Base-by-base conservation (phyloP, 1,140 invertebrate species). In the Brevipalpus yothersi region DNA sequence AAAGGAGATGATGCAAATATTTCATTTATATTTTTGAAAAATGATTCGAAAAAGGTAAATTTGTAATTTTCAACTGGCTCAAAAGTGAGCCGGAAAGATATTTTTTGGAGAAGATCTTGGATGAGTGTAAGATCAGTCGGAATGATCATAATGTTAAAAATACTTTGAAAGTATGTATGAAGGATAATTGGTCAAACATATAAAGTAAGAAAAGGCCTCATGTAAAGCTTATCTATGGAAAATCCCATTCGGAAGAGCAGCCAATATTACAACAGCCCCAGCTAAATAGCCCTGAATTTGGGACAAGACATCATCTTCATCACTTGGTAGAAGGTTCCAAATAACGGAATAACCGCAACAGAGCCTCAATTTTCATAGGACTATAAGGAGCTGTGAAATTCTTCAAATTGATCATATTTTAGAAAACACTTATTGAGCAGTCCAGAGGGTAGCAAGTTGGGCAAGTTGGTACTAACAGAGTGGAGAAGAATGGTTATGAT, bases 301-400 rank as follows among this genome's bases (percentile, higher is more conserved):
- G 3, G 42, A 15, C 12, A 19, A 47, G 11, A 5, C 3, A 8
- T 47, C 58, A 21, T 49, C 12, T 10, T 55, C 23, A 58, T 15
- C 19, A 17, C 13, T 31, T 1, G 43, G 10, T 17, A 8, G 15
- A 7, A 10, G 7, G 21, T 57, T 41, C 31, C 57, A 41, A 23
- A 53, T 54, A 45, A 57, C 17, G 31, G 19, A n/a, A 10, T 10
- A n/a, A n/a, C n/a, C n/a, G 11, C 4, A 60, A 49, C n/a, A 60
- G 58, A n/a, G 60, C 19, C n/a, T 39, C 41, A 41, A n/a, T 15
- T 12, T 11, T 56, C 19, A 56, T 10, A 13, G 57, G 15, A n/a
- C 40, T 58, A 17, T 47, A 23, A 41, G 17, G 31, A 1, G 49
- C 19, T 76, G 53, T 58, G 10, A 31, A 47, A 19, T 21, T 17